Evolutionary conservation across 2,797 vertebrate species (phyloP), one percentile per base, ranked within the genome.

Genomic region (Bovichtus diacanthus): DNA sequence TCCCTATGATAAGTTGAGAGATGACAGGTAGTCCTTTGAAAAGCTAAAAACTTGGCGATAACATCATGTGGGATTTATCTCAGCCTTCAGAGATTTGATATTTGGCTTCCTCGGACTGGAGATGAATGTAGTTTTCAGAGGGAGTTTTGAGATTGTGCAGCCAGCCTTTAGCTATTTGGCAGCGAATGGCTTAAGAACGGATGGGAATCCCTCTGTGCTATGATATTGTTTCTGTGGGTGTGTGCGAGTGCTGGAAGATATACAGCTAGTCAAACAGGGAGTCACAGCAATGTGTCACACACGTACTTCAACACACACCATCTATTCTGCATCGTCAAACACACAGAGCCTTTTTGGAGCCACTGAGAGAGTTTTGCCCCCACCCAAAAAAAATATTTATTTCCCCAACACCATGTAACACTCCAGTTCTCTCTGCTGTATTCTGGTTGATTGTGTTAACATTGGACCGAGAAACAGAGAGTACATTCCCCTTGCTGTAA

Each of bases 31-130:
- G 67, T 46, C n/a, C 39, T 70, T 41, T 84, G 79, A 86, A 66
- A 84, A 69, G 61, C 69, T 8, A 19, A 63, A 69, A 70, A 80
- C 73, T 60, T 70, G 47, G n/a, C 25, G 61, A 87, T 78, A 56
- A 77, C 46, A 83, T 86, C 70, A 23, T 44, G 59, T 67, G 64
- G 72, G 77, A 75, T 85, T 87, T 78, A 81, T 84, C 69, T 73
- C 63, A 13, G 49, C 73, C 78, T 72, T 63, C 25, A 65, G 53
- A 81, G 65, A 82, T 44, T 44, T 61, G 72, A 71, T 80, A 27
- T 77, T 88, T 85, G 70, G 38, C 69, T 81, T 78, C 70, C 41
- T 2, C 50, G 68, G 58, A 80, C 58, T 71, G 46, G 51, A 76
- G 74, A 73, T 65, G 44, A 54, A 76, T 77, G 53, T 36, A 11